Evolutionary conservation across 1,140 invertebrate species (phyloP), one percentile per base, ranked within the genome.

Genomic region (Sminthurides bifidus): DNA sequence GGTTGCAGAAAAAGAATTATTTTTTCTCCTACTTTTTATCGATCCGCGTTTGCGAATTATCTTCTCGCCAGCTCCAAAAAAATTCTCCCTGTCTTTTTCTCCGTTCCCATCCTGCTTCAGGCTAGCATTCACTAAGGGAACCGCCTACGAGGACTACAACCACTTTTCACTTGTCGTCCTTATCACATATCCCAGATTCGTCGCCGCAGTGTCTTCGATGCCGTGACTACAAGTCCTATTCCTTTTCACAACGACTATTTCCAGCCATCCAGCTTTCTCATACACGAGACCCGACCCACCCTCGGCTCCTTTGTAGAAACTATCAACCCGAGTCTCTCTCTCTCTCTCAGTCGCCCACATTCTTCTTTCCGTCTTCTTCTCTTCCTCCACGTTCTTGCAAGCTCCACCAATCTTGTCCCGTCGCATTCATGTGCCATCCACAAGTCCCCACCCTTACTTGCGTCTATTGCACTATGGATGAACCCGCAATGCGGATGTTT

Each of bases 1-100:
- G 29, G 35, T 49, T 49, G 46, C 46, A 21, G 46, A 46, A 46
- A 49, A 49, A 49, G 35, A 49, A n/a, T 49, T 49, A 49, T 27
- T 49, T 49, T 49, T 49, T 49, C 31, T 49, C 46, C 35, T 49
- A 49, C 29, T 49, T 49, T 49, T 49, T 49, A 49, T 49, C 46
- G 46, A 49, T 49, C 46, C 26, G 46, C 46, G 17, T 33, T 49
- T 49, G 46, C 46, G 46, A 49, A 49, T 31, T 49, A 33, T 49
- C 46, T 33, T 24, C 46, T 49, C 26, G 8, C 21, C 29, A 23
- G 21, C 8, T 14, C 24, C 24, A 8, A n/a, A n/a, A n/a, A n/a
- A 10, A 17, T 6, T 10, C 6, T 6, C 41, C 41, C 17, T 21
- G 10, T 43, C 6, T 10, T 41, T 41, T 15, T 41, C 38, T 41